phyloP scores from a whole-genome alignment of 1,140 invertebrate genomes.

The Charaxes varanes region DNA sequence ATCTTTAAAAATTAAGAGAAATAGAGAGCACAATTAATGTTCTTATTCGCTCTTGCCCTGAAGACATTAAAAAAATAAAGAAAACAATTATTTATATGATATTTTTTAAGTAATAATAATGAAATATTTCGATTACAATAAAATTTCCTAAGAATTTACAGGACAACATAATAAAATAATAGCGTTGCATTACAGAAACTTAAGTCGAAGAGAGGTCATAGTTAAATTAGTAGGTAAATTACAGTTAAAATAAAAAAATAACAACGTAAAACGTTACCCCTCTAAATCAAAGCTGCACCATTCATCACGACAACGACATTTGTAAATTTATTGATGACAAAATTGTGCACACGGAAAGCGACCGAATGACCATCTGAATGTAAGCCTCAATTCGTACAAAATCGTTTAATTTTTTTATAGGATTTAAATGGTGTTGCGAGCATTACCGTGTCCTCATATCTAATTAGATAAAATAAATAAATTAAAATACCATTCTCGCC shows the following conservation, averaged over 20 bases:
- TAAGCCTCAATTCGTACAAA: constrained; percentile 11
- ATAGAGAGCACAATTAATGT: too few species aligned
- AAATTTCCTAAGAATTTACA: too few species aligned
- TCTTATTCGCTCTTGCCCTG: too few species aligned
- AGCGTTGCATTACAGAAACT: too few species aligned
- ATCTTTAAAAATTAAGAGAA: too few species aligned
- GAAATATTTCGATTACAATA: too few species aligned
- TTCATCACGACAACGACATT: constrained; percentile 53
- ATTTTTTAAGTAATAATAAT: constrained; percentile 23
- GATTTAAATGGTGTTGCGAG: constrained; percentile 46
- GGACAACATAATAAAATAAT: too few species aligned
- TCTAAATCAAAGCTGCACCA: constrained; percentile 49
- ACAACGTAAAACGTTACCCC: constrained; percentile 32
- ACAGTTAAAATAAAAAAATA: constrained; percentile 33
- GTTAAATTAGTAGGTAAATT: constrained; percentile 51
- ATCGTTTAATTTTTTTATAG: constrained; percentile 25
- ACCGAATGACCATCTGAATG: constrained; percentile 12
- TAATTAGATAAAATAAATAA: constrained; percentile 46
- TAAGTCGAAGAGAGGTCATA: constrained; percentile 11
- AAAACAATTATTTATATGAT: too few species aligned
- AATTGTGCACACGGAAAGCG: constrained; percentile 9
- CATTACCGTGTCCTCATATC: constrained; percentile 54
- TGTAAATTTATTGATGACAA: constrained; percentile 27
- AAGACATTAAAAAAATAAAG: too few species aligned
- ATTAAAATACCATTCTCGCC: constrained; percentile 44